phyloP scores from a whole-genome alignment of 2,113 vertebrate genomes.

The Drymodes brunneopygia region DNA sequence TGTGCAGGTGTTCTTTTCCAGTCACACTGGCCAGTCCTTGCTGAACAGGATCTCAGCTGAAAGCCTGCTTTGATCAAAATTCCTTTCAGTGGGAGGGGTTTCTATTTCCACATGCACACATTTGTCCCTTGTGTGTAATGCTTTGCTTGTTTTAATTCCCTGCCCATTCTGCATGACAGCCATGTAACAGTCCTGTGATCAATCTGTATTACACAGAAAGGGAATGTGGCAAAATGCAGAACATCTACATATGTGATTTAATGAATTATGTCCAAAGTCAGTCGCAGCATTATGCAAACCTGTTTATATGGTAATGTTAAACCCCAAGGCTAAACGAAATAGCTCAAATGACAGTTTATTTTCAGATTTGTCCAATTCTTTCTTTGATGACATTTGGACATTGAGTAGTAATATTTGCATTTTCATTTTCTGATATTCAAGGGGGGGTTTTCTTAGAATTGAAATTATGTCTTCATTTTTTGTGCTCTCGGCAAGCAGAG shows the following conservation, averaged over 20 bases:
- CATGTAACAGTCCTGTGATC: background rate
- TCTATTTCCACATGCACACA: background rate
- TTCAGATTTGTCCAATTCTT: background rate
- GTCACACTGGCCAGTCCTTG: background rate
- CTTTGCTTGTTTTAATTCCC: background rate
- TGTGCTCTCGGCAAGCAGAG: background rate
- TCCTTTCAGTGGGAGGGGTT: background rate
- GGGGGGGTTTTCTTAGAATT: background rate
- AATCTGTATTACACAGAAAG: background rate
- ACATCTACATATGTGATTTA: background rate
- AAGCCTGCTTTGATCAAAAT: background rate
- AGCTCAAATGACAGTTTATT: slow-evolving; percentile 19
- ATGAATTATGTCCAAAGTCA: background rate
- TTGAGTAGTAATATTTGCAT: background rate
- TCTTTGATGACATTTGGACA: slow-evolving; percentile 2
- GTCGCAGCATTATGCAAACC: background rate
- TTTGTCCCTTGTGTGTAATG: background rate
- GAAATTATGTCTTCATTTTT: slow-evolving; percentile 7
- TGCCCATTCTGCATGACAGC: background rate
- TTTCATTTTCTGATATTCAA: slow-evolving; percentile 10
- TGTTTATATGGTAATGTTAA: slow-evolving; percentile 35
- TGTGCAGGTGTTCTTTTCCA: background rate
- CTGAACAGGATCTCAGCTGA: background rate
- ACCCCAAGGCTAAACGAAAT: background rate
- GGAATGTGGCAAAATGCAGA: background rate